phyloP scores from a whole-genome alignment of 2,888 invertebrate genomes.

The Xestia sexstrigata region DNA sequence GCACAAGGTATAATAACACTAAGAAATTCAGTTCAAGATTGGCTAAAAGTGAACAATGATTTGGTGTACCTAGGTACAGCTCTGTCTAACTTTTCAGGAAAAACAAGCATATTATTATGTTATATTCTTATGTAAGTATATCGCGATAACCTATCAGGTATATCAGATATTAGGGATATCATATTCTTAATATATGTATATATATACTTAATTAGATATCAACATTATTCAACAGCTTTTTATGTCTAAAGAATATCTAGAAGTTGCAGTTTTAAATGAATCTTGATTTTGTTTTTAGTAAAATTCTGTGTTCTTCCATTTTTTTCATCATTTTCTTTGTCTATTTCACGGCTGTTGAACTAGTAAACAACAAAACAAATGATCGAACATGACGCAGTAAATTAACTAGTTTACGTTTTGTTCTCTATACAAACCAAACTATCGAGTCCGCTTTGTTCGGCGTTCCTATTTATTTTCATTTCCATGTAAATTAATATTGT shows the following conservation, averaged over 20 bases:
- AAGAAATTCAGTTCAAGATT: too few relatives aligned
- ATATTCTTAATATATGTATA: too few relatives aligned
- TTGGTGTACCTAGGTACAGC: not conserved
- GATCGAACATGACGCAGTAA: constrained; percentile 10
- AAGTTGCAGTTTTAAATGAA: not conserved
- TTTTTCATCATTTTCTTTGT: not conserved
- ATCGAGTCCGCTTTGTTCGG: constrained; percentile 42
- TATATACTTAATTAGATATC: too few relatives aligned
- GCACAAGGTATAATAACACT: too few relatives aligned
- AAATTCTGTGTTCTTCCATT: not conserved
- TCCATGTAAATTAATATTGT: constrained; percentile 49
- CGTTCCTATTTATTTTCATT: constrained; percentile 43
- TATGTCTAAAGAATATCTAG: not conserved
- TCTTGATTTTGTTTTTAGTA: not conserved
- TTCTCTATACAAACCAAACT: constrained; percentile 35
- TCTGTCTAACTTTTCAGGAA: not conserved
- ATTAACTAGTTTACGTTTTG: constrained; percentile 30
- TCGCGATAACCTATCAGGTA: too few relatives aligned
- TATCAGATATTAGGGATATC: too few relatives aligned
- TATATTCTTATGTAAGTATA: not conserved
- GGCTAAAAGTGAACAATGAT: not conserved
- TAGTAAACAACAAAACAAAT: constrained; percentile 1
- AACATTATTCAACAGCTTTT: not conserved
- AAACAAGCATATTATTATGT: not conserved
- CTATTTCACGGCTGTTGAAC: not conserved